Conservation (phyloP, 1,140 invertebrate genomes). For the Aphelenchoides besseyi region DNA sequence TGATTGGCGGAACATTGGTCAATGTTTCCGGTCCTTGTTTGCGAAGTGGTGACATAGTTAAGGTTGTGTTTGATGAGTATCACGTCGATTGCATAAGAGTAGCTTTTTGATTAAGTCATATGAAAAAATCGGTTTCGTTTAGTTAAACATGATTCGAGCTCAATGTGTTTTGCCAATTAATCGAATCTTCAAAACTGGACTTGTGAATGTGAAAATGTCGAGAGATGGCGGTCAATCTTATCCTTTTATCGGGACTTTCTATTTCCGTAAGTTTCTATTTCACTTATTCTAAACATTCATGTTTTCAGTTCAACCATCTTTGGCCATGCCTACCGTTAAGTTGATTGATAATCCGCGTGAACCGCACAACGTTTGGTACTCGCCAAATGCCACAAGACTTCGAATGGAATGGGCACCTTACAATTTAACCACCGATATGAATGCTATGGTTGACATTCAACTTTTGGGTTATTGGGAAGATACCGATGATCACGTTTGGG, state of each 20-base stretch:
- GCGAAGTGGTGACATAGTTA: conserved; percentile 81
- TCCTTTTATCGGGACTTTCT: conserved; percentile 72
- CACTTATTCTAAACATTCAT: conserved; percentile 17
- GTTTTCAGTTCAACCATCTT: conserved; percentile 44
- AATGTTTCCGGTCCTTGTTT: conserved; percentile 92
- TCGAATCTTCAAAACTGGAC: conserved; percentile 76
- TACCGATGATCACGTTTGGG: conserved; percentile 2
- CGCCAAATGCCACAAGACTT: conserved; percentile 38
- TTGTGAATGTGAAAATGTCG: conserved; percentile 71
- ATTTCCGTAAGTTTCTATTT: conserved; percentile 35
- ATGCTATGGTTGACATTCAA: conserved; percentile 39
- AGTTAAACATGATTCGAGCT: conserved; percentile 81
- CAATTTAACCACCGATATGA: conserved; percentile 45
- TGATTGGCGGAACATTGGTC: conserved; percentile 87
- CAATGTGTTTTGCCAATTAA: conserved; percentile 47
- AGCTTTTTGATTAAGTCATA: background rate
- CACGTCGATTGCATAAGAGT: conserved; percentile 70
- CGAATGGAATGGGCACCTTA: conserved; percentile 45
- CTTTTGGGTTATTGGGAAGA: conserved; percentile 13
- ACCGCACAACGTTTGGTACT: conserved; percentile 41
- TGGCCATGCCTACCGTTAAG: conserved; percentile 40
- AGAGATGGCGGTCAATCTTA: conserved; percentile 72
- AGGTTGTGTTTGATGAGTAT: conserved; percentile 80
- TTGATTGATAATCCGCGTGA: conserved; percentile 41
- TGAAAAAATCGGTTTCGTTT: conserved; percentile 42